Evolutionary conservation across 2,797 vertebrate species (phyloP), one percentile per base, ranked within the genome.

Genomic region (Crenichthys baileyi): DNA sequence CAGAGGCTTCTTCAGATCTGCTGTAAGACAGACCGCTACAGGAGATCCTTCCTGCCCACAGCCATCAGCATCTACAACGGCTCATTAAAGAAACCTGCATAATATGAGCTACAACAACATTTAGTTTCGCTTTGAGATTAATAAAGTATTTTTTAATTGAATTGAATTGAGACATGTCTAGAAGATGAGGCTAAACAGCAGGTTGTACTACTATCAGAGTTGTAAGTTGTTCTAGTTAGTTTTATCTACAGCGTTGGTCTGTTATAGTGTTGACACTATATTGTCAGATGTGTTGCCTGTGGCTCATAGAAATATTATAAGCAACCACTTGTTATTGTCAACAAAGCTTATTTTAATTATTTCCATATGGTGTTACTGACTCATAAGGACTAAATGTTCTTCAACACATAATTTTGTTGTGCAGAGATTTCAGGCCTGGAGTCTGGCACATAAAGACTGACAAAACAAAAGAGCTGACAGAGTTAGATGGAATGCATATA

Each of bases 251-350:
- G 79, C 83, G 65, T 73, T 50, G 31, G 56, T 56, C 31, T 31
- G 2, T 31, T 31, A 78, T 72, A 71, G 68, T 60, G 36, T 39
- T 12, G n/a, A 71, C 48, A 29, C 60, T 44, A 65, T 50, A 61
- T 76, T 77, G 78, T 88, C 82, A 88, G 83, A 83, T 85, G 83
- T 78, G 79, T 65, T 70, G 44, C 76, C 63, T 55, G 56, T 50
- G 86, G 77, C 80, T 85, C 76, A 80, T 82, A 51, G 18, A 51
- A 18, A 20, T 51, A 2, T 18, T 51, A 51, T 2, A 51, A 50
- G 1, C 50, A 51, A 51, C 16, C 3, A 51, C 16, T 51, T 51
- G 2, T 12, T 50, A 11, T 15, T 50, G 9, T 3, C 50, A 51
- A 56, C n/a, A 56, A 56, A 51, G 15, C 12, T 51, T 2, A 4